Base-by-base conservation (phyloP, 2,113 vertebrate species). In the Epinephelus moara region DNA sequence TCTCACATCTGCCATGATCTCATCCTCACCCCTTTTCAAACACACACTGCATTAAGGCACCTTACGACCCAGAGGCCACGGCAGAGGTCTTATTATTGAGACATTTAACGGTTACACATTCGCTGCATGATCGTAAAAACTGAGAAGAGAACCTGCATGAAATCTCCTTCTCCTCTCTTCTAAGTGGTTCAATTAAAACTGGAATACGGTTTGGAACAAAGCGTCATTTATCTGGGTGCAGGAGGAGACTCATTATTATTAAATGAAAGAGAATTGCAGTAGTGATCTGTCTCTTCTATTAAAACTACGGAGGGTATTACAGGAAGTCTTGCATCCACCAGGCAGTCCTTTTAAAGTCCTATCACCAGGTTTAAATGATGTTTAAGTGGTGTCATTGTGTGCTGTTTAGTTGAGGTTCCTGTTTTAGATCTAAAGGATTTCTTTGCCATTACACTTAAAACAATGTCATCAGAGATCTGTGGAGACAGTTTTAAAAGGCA, bases 1-100 rank as follows among this genome's bases (percentile, higher is more conserved):
- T 87, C 84, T 75, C 79, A 89, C 85, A 94, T 87, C 92, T 93
- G 92, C 78, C 71, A 91, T 92, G 91, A 94, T 74, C 86, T 93
- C 92, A 92, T 78, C 50, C 68, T 70, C 74, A 69, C 33, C 33
- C 6, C 42, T 57, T 49, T 70, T 85, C 40, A 59, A 61, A 64
- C 69, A 87, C 49, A 82, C 57, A 77, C 30, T 52, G 30, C 68
- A 68, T 68, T 53, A 62, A 67, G 69, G 21, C 17, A 42, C 7
- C 56, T 30, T 71, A 19, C 30, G 25, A 83, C 69, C 19, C 42
- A 45, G 23, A 42, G 45, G 57, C 75, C 18, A 27, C 40, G 40
- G 42, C 21, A 27, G n/a, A 49, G n/a, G 45, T 84, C 60, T 60
- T 50, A 17, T 80, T 75, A 75, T 23, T 56, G 9, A 82, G 49